phyloP scores from a whole-genome alignment of 2,797 vertebrate species.

The Dromococcyx pavoninus region DNA sequence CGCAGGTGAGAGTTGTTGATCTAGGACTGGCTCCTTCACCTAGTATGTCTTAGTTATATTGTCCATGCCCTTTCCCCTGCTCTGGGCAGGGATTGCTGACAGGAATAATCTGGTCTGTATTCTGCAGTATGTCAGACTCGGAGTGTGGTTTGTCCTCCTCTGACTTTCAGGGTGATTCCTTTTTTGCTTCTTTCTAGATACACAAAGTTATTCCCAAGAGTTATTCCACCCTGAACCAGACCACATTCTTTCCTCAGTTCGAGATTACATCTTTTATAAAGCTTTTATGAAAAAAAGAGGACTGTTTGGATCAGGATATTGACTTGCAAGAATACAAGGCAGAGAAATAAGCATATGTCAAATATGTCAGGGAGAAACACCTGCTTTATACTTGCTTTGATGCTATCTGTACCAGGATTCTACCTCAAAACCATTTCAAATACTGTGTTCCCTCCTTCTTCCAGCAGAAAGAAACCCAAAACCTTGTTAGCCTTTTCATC shows the following conservation, averaged over 20 bases:
- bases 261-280: neutral
- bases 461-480: slow-evolving; percentile 43
- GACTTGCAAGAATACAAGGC: neutral
- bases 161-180: neutral
- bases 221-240: neutral
- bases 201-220: neutral
- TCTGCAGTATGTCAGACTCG: neutral
- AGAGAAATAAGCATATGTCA: neutral
- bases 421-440: neutral
- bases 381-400: neutral
- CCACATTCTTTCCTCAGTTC: neutral
- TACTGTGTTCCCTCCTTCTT: neutral
- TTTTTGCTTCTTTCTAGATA: neutral
- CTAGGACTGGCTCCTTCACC: neutral
- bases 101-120: neutral
- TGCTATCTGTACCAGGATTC: neutral
- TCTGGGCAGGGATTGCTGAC: neutral
- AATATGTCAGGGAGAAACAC: neutral
- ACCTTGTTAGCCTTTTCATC: neutral
- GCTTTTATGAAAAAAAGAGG: neutral
- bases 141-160: neutral
- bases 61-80: neutral
- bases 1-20: neutral
- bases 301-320: neutral
- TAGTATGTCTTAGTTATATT: neutral